These are phyloP conservation scores for Rattus rattus DNA, from an alignment of 2,113 vertebrate genomes.

Conservation along the genomic window DNA sequence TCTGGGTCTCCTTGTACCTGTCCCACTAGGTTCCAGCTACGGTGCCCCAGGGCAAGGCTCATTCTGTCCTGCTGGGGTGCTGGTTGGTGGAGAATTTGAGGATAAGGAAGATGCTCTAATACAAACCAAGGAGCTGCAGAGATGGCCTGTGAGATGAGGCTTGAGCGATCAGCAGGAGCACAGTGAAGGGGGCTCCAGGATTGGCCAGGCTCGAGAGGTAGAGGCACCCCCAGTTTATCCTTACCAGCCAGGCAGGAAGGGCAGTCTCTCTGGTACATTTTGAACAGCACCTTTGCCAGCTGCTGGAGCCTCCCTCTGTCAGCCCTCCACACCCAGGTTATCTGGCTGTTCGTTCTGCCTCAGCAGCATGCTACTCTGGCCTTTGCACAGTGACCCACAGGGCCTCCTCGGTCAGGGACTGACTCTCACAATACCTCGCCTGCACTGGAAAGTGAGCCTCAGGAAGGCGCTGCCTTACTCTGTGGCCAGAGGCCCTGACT, in stretches of 20 bases:
- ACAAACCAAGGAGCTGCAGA: not conserved
- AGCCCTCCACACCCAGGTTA: not conserved
- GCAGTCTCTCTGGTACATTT: not conserved
- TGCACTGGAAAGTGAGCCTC: not conserved
- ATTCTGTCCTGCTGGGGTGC: not conserved
- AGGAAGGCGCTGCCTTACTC: not conserved
- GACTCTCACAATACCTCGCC: no score
- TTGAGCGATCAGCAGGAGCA: not conserved
- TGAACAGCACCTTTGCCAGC: not conserved
- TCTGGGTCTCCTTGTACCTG: not conserved
- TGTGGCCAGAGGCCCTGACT: not conserved
- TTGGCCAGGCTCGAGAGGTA: not conserved
- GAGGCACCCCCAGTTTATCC: not conserved
- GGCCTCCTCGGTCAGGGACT: fast-evolving
- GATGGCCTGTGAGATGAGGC: not conserved
- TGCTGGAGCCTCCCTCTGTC: not conserved
- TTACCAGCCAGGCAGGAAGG: not conserved
- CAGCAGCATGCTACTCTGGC: not conserved
- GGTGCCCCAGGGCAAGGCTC: not conserved
- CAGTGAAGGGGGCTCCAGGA: not conserved
- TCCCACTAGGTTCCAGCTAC: not conserved
- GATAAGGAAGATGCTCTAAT: not conserved
- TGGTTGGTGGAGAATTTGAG: not conserved
- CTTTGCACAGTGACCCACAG: not conserved
- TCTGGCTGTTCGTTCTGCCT: not conserved